Base-by-base conservation (phyloP, 2,888 invertebrate genomes). In the Fabriciana adippe region DNA sequence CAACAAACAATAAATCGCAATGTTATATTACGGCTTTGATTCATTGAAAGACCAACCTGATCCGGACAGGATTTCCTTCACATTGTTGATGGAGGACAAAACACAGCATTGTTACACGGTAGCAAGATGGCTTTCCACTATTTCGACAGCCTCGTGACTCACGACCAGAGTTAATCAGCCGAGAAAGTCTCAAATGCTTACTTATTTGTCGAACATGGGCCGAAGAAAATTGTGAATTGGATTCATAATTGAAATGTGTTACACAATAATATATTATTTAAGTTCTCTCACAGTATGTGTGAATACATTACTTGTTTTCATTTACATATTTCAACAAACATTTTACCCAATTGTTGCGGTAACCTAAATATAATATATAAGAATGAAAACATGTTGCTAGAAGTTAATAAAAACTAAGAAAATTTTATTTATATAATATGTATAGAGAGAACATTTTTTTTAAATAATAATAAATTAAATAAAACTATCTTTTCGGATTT, bases 141-240 rank as follows among this genome's bases (percentile, higher is more conserved):
- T 72, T 83, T 81, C 85, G 82, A 87, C 89, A 85, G 80, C 84
- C 84, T 87, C 90, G 91, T 91, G 90, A 90, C 82, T 91, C 91
- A 91, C 91, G 90, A 90, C 79, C 80, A 75, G 76, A 76, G 78
- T 79, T 86, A 89, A 89, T 90, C 90, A 88, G 83, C 77, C 79
- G 83, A 81, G 85, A 85, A 87, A 87, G 86, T 86, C 85, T 86
- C 87, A 85, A 88, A 87, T 84, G 85, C 84, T 86, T 88, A 86
- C 89, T 88, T 89, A 88, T 89, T 88, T 86, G 85, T 84, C 78
- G 79, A 83, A 84, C 85, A 83, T 85, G 83, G 85, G 57, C 53
- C 59, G 61, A 54, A 62, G 68, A 68, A 66, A 72, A 67, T 69
- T 51, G 55, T 66, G 69, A 60, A 67, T 66, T 69, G 66, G 66